phyloP scores from a whole-genome alignment of 2,113 vertebrate genomes.

The Malurus cyaneus region DNA sequence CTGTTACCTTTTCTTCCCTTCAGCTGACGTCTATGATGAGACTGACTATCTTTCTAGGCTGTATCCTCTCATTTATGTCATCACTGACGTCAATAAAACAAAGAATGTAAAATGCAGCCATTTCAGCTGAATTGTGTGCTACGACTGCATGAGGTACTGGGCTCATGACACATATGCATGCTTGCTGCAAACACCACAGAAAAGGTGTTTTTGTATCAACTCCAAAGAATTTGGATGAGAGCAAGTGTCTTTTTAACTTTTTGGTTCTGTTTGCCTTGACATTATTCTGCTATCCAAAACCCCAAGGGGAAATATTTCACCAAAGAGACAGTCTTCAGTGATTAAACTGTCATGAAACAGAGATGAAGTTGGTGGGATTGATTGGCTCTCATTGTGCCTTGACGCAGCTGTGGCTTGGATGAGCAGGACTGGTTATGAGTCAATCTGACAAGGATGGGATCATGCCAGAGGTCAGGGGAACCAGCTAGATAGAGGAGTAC shows the following conservation, averaged over 20 bases:
- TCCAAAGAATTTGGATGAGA: background rate
- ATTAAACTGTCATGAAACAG: slow-evolving; percentile 34
- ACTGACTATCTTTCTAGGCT: background rate
- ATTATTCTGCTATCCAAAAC: background rate
- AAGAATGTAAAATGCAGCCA: background rate
- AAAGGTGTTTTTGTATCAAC: background rate
- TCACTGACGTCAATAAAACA: background rate
- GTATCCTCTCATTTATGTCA: background rate
- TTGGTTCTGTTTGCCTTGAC: background rate
- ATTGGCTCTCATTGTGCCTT: background rate
- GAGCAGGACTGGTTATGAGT: slow-evolving; percentile 32
- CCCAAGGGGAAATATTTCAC: slow-evolving; percentile 17
- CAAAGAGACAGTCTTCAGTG: background rate
- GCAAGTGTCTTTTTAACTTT: background rate
- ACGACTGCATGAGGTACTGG: background rate
- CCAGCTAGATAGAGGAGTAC: background rate
- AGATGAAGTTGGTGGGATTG: background rate
- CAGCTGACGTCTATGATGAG: background rate
- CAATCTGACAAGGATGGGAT: background rate
- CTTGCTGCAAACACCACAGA: background rate
- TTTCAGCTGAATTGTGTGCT: background rate
- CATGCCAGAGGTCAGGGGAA: background rate
- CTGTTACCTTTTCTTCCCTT: background rate
- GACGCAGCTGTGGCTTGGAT: slow-evolving; percentile 46
- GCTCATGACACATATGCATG: background rate